phyloP scores from a whole-genome alignment of 1,140 invertebrate genomes.

The Gonioctena quinquepunctata region DNA sequence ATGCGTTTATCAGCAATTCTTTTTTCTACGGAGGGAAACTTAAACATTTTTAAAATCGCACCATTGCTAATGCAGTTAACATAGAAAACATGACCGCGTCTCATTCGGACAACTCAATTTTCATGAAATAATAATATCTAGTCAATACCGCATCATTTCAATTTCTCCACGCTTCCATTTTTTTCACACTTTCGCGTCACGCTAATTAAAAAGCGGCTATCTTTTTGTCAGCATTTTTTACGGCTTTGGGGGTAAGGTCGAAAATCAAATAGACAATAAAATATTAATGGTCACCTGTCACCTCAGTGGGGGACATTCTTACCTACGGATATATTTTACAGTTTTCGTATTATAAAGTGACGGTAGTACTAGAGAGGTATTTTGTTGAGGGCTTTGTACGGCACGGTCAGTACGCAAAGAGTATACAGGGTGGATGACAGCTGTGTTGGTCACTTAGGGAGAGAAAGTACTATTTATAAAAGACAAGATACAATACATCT shows the following conservation, averaged over 20 bases:
- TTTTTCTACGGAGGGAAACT: too few relatives aligned
- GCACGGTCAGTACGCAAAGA: neutral
- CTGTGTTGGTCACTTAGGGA: neutral
- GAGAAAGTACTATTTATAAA: too few relatives aligned
- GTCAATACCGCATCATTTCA: neutral
- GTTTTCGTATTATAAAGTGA: constrained; percentile 1
- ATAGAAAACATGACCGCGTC: too few relatives aligned
- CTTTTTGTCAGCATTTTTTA: constrained; percentile 13
- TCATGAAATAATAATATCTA: neutral
- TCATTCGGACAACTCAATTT: neutral
- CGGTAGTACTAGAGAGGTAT: neutral
- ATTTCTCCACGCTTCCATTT: constrained; percentile 4
- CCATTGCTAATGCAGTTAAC: too few relatives aligned
- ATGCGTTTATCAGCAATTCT: too few relatives aligned
- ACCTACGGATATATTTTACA: constrained; percentile 13
- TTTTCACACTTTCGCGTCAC: constrained; percentile 7
- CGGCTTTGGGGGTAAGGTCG: neutral
- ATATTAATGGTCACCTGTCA: constrained; percentile 22
- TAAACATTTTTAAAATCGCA: too few relatives aligned
- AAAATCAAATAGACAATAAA: constrained; percentile 20
- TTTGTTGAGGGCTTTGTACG: constrained; percentile 1
- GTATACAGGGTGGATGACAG: neutral
- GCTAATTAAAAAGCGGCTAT: constrained; percentile 10
- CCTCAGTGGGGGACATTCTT: constrained; percentile 18
- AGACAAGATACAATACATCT: too few relatives aligned